Conservation (phyloP, 2,113 vertebrate species). For the Dolichallabes microphthalmus region DNA sequence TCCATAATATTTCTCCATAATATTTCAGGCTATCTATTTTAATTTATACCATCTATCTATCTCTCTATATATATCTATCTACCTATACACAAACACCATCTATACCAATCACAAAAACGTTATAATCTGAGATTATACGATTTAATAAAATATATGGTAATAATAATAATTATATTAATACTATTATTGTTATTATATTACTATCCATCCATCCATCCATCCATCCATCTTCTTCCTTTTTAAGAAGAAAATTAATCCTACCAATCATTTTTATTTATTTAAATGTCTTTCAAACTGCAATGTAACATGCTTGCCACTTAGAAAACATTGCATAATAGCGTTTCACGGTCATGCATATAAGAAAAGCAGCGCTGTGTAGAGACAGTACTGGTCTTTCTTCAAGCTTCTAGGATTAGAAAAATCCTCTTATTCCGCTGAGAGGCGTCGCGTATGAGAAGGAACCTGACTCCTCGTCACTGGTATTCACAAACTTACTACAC, state of each 20-base stretch:
- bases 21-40: background rate
- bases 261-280: background rate
- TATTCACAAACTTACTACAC: constrained; percentile 5
- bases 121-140: background rate
- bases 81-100: no score
- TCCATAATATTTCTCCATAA: no score
- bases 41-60: background rate
- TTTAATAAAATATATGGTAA: background rate
- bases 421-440: constrained; percentile 25
- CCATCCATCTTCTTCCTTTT: no score
- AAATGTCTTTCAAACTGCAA: background rate
- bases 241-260: no score
- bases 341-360: background rate
- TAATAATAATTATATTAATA: background rate
- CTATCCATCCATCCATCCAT: no score
- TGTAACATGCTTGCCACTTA: background rate
- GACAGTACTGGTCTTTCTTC: constrained; percentile 35
- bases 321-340: background rate
- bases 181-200: no score
- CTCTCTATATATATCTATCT: no score
- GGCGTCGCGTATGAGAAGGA: constrained; percentile 17
- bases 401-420: constrained; percentile 34
- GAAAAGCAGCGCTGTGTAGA: background rate
- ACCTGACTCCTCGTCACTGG: constrained; percentile 31
- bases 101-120: background rate